Percentiles rank a stretch among this genome's conserved stretches.
Conservation (phyloP, 2,113 vertebrate genomes). For the Clarias magur region DNA sequence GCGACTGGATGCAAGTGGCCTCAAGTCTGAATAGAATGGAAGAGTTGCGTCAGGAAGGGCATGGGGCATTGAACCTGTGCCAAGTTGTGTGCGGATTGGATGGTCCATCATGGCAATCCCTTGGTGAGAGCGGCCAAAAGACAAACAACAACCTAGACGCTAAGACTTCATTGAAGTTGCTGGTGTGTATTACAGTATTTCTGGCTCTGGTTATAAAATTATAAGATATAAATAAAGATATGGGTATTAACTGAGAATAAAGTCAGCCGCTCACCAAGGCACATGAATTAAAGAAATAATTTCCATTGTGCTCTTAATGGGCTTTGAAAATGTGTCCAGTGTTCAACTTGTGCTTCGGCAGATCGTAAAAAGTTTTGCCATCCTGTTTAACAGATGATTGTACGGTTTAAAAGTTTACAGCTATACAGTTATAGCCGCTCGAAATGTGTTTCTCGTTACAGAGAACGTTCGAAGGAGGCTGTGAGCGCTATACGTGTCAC, state of each 20-base stretch:
- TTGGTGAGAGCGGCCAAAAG: too few species aligned
- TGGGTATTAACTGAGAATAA: conserved; percentile 58
- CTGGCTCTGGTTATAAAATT: conserved; percentile 56
- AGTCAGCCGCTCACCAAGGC: conserved; percentile 52
- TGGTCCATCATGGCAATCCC: too few species aligned
- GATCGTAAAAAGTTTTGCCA: conserved; percentile 1
- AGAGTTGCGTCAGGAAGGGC: too few species aligned
- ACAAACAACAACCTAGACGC: too few species aligned
- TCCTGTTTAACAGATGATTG: conserved; percentile 12
- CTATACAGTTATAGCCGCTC: not conserved
- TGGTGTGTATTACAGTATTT: conserved; percentile 29
- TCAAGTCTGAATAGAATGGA: too few species aligned
- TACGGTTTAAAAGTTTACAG: not conserved
- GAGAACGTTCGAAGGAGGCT: not conserved
- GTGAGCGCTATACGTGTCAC: conserved; percentile 49
- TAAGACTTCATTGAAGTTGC: not conserved
- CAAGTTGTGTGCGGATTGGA: too few species aligned
- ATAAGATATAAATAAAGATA: not conserved
- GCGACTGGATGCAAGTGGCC: too few species aligned
- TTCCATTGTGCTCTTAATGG: conserved; percentile 6
- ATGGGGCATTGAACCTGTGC: too few species aligned
- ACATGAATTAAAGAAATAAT: conserved; percentile 26
- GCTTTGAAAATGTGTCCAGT: conserved; percentile 25
- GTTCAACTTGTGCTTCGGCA: not conserved
- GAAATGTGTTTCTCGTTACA: not conserved